phyloP scores from a whole-genome alignment of 1,140 invertebrate genomes.

The Anastrepha obliqua region DNA sequence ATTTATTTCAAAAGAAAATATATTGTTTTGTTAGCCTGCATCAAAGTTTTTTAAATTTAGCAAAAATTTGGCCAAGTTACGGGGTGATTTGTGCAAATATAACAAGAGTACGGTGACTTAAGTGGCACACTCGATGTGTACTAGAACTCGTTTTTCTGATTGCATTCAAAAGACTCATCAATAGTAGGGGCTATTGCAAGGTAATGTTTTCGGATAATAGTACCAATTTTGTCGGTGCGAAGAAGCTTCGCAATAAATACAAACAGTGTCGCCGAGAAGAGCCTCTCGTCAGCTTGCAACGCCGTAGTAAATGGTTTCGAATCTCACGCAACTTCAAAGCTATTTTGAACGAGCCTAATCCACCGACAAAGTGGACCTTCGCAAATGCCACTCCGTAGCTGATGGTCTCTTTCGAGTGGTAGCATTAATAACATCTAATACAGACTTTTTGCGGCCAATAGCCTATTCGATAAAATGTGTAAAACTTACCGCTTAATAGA shows the following conservation, averaged over 20 bases:
- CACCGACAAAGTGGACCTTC: not conserved
- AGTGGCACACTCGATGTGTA: not conserved
- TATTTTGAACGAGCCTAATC: not conserved
- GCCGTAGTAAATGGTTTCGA: not conserved
- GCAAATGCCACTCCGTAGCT: not conserved
- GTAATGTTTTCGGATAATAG: not conserved
- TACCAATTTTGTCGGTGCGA: slow-evolving; percentile 39
- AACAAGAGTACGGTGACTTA: too few species aligned
- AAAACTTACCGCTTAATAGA: too few species aligned
- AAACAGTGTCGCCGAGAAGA: not conserved
- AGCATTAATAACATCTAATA: not conserved
- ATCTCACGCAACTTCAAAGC: not conserved
- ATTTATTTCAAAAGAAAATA: too few species aligned
- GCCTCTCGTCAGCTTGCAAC: not conserved
- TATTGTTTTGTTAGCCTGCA: too few species aligned
- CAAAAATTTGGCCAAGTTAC: too few species aligned
- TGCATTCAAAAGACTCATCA: not conserved
- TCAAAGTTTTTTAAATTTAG: too few species aligned
- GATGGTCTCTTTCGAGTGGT: not conserved
- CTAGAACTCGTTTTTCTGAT: not conserved
- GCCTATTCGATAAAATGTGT: too few species aligned
- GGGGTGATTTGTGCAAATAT: too few species aligned
- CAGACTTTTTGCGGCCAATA: not conserved
- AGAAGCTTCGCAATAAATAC: slow-evolving; percentile 45
- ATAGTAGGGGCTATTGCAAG: not conserved